A percentile compares a stretch with the other conserved stretches of the same genome.
Evolutionary conservation across 1,140 invertebrate species (phyloP).

Genomic region (Hesperophylax magnus): DNA sequence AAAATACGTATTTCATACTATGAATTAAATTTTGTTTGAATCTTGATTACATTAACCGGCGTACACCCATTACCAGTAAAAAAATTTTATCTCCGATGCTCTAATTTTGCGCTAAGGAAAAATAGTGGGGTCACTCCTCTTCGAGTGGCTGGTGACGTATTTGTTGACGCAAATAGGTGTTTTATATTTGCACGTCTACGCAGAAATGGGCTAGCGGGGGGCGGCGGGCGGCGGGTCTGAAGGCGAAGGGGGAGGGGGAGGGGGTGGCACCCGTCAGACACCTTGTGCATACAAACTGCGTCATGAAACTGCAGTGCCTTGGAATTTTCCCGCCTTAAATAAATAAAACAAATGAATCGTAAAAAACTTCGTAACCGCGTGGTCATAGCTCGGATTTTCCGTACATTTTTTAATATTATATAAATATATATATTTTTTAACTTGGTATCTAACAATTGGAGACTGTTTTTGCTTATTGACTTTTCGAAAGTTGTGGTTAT

Average conservation of each 20-base stretch:
- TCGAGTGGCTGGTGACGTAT: constrained; percentile 29
- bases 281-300: constrained; percentile 16
- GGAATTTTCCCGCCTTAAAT: constrained; percentile 7
- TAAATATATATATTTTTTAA: too few relatives aligned
- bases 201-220: constrained; percentile 32
- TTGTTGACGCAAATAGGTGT: constrained; percentile 45
- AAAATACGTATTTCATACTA: not conserved
- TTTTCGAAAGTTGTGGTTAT: too few relatives aligned
- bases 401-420: not conserved
- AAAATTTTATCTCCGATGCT: not conserved
- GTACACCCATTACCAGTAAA: too few relatives aligned
- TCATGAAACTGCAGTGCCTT: constrained; percentile 16
- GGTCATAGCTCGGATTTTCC: not conserved
- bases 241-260: not conserved
- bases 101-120: not conserved
- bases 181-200: not conserved
- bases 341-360: too few relatives aligned
- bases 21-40: too few relatives aligned
- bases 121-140: constrained; percentile 21
- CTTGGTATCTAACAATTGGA: too few relatives aligned
- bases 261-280: not conserved
- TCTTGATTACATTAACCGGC: too few relatives aligned
- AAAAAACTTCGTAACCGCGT: not conserved
- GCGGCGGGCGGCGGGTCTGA: not conserved
- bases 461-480: too few relatives aligned